Percentiles rank a stretch among this genome's conserved stretches.
Conservation (phyloP, 1,140 invertebrate genomes). For the Amphibalanus amphitrite region DNA sequence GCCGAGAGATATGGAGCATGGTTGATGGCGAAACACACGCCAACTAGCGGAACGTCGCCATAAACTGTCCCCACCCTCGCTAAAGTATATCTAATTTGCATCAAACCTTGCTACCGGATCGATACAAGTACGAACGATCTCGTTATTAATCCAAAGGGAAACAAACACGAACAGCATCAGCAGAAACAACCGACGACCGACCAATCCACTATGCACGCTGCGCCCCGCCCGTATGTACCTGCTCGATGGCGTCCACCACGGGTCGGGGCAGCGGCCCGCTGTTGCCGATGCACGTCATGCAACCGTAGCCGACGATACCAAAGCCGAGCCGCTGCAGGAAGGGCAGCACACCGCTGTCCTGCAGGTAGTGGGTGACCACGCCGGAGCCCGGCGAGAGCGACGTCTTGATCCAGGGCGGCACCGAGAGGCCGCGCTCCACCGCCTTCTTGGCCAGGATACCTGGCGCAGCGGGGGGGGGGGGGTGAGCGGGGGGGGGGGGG, state of each 20-base stretch:
- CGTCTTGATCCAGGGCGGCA: slow-evolving; percentile 35
- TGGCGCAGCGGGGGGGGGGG: too few species aligned
- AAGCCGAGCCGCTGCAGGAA: slow-evolving; percentile 22
- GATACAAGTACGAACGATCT: too few species aligned
- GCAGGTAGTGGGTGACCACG: slow-evolving; percentile 35
- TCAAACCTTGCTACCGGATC: too few species aligned
- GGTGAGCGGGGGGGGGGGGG: too few species aligned
- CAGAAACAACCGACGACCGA: too few species aligned
- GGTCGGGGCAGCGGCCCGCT: slow-evolving; percentile 81
- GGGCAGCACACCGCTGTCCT: slow-evolving; percentile 39
- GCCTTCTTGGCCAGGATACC: slow-evolving; percentile 18
- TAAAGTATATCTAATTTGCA: too few species aligned
- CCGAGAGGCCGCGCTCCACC: slow-evolving; percentile 28
- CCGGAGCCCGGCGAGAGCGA: slow-evolving; percentile 34
- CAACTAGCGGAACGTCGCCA: too few species aligned
- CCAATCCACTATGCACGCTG: slow-evolving; percentile 19
- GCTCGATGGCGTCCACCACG: slow-evolving; percentile 82
- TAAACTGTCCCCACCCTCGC: too few species aligned
- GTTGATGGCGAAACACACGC: too few species aligned
- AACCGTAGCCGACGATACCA: slow-evolving; percentile 33
- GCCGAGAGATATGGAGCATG: too few species aligned
- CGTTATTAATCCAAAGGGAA: too few species aligned
- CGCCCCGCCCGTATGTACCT: slow-evolving; percentile 36
- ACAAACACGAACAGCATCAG: too few species aligned
- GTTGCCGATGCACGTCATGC: slow-evolving; percentile 94